A percentile compares a stretch with the other conserved stretches of the same genome.
Evolutionary conservation across 2,888 invertebrate genomes (phyloP).

Genomic region (Hemicrepidius hirtus): DNA sequence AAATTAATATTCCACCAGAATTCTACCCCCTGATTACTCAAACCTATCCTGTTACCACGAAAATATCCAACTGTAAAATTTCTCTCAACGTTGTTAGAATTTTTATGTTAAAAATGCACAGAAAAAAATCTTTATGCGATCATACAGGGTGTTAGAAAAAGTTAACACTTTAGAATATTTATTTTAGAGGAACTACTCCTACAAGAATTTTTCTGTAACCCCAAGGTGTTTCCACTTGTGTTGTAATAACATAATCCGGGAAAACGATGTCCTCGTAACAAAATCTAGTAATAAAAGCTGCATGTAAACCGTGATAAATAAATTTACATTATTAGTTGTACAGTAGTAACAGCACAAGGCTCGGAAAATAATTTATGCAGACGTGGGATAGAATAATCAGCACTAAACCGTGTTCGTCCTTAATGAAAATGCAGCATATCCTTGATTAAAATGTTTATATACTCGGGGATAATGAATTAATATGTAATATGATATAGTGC

Average conservation of each 20-base stretch:
- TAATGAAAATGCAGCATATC: constrained; percentile 26
- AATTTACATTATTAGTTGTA: constrained; percentile 24
- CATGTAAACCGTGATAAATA: neutral
- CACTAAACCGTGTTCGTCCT: constrained; percentile 4
- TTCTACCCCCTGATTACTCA: too few relatives aligned
- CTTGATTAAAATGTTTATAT: constrained; percentile 22
- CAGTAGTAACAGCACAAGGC: neutral
- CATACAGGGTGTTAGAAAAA: too few relatives aligned
- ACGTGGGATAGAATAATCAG: constrained; percentile 24
- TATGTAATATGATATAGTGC: neutral
- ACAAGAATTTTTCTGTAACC: too few relatives aligned
- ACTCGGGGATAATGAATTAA: constrained; percentile 10
- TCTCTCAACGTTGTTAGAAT: too few relatives aligned
- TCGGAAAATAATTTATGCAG: constrained; percentile 25
- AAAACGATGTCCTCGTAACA: neutral
- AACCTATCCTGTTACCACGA: too few relatives aligned
- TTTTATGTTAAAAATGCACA: too few relatives aligned
- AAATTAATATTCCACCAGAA: neutral
- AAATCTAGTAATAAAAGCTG: constrained; percentile 7
- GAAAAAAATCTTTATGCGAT: too few relatives aligned
- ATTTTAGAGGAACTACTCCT: too few relatives aligned
- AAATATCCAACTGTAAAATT: too few relatives aligned
- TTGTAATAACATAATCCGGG: neutral
- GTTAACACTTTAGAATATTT: too few relatives aligned
- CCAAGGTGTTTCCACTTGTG: neutral